phyloP scores from a whole-genome alignment of 2,113 vertebrate species.

The Cynocephalus volans region DNA sequence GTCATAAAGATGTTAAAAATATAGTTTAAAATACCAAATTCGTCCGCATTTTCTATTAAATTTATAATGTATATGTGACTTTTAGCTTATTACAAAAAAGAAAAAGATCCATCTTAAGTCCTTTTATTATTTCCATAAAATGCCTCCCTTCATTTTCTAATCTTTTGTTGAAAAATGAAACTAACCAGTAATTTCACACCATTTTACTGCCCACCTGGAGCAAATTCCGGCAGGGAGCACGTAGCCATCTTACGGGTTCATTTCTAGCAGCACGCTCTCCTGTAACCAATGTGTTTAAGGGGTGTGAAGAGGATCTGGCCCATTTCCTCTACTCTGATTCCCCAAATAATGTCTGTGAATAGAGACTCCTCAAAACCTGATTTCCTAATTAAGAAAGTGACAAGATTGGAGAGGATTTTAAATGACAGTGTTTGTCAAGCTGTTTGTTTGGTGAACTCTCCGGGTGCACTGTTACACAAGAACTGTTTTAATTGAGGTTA shows the following conservation, averaged over 20 bases:
- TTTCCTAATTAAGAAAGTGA: slow-evolving; percentile 85
- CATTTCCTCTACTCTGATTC: slow-evolving; percentile 9
- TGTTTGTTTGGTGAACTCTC: slow-evolving; percentile 88
- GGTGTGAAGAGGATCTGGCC: slow-evolving; percentile 4
- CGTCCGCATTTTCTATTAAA: slow-evolving; percentile 38
- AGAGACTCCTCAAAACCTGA: slow-evolving; percentile 77
- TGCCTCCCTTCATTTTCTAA: slow-evolving; percentile 41
- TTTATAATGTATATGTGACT: slow-evolving; percentile 24
- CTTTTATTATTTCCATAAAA: slow-evolving; percentile 44
- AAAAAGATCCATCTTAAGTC: background rate
- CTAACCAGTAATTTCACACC: background rate
- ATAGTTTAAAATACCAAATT: slow-evolving; percentile 30
- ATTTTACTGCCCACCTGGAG: background rate
- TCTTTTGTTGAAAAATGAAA: slow-evolving; percentile 53
- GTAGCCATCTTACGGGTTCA: background rate
- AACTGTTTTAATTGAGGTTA: slow-evolving; percentile 90
- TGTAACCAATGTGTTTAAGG: slow-evolving; percentile 73
- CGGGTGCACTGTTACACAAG: slow-evolving; percentile 83
- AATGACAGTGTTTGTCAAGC: slow-evolving; percentile 88
- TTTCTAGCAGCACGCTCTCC: background rate
- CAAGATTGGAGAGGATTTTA: slow-evolving; percentile 84
- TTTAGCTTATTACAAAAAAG: slow-evolving; percentile 27
- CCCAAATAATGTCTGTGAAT: slow-evolving; percentile 82
- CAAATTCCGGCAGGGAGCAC: background rate
- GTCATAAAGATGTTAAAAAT: slow-evolving; percentile 35